Base-by-base conservation (phyloP, 2,113 vertebrate species). In the Rhinopomastus cyanomelas region DNA sequence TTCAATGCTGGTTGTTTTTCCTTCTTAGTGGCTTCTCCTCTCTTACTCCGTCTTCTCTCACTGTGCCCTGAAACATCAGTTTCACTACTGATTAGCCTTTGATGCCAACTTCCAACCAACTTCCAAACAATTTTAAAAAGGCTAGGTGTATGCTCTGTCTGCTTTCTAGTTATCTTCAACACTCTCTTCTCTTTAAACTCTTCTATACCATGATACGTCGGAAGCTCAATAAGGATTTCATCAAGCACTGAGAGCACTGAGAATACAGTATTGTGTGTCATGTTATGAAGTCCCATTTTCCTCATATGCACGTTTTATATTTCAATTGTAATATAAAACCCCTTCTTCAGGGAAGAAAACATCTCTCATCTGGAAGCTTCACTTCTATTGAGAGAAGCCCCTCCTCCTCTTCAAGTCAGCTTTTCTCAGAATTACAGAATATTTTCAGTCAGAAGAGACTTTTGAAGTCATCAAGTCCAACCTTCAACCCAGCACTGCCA, bases 161-260 rank as follows among this genome's bases (percentile, higher is more conserved):
- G 22, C 7, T 74, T 71, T 6, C 14, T 11, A 60, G 30, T 42
- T 46, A 39, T 20, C 57, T 81, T 78, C 9, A 37, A 67, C 26
- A 52, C 8, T 60, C 14, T 76, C 12, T 18, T 73, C 42, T 76
- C 44, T 48, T 62, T 22, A 87, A 72, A 75, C 5, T 71, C 30
- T 61, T 81, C 55, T 60, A 30, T 32, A 78, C 15, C 27, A 16
- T 32, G 26, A 66, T 0, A 0, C 2, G 11, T 7, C 4, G 22
- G 62, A 87, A 80, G 23, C 11, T 85, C 32, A 69, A 12, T 65
- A 68, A 87, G 37, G 4, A 79, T 73, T 89, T 73, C 29, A 60
- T 83, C 66, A 42, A 42, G 39, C 39, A 22, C n/a, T n/a, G 22
- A n/a, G 27, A 85, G 17, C 21, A 27, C 21, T 73, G 48, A 93